Evolutionary conservation across 2,113 vertebrate genomes (phyloP), one percentile per base, ranked within the genome.

Genomic region (Sterna hirundo): DNA sequence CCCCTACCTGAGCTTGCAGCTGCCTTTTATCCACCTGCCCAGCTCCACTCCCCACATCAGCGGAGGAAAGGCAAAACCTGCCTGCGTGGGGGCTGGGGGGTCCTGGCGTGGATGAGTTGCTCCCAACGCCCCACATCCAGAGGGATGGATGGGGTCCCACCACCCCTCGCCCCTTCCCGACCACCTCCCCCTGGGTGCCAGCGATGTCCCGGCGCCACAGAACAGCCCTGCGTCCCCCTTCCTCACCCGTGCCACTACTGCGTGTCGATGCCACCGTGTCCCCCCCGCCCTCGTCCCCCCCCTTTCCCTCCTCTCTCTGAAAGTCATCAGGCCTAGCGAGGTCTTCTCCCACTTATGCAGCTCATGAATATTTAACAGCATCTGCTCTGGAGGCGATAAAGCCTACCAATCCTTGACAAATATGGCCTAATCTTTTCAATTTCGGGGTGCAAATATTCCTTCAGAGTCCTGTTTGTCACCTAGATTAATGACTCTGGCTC

Each of bases 391-490:
- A 98, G 97, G 98, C 97, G 96, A 98, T 97, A 98, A 98, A 99
- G 98, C 98, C 99, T 99, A 99, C 99, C 99, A 99, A 99, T 99
- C 99, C 99, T 99, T 99, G 98, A 99, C 99, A 99, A 99, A 99
- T 99, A 99, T 99, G 98, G 99, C 99, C 99, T 99, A 99, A 99
- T 99, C 99, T 99, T 99, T 99, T 99, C 99, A 99, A 99, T 99
- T 99, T 99, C 99, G 99, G 99, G 99, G 99, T 99, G 99, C 99
- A 99, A 99, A 99, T 99, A 99, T 99, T 99, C 99, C 99, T 99
- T 99, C 99, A 98, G 99, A 99, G 99, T 98, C 98, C 98, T 99
- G 99, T 99, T 99, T 99, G 99, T 99, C 99, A 99, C 99, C 98
- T 99, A 99, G 99, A 99, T 99, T 99, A 99, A 99, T 99, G 99